These are phyloP conservation scores for Cygnus buccinator DNA, from an alignment of 2,113 vertebrate genomes.

Conservation along the genomic window DNA sequence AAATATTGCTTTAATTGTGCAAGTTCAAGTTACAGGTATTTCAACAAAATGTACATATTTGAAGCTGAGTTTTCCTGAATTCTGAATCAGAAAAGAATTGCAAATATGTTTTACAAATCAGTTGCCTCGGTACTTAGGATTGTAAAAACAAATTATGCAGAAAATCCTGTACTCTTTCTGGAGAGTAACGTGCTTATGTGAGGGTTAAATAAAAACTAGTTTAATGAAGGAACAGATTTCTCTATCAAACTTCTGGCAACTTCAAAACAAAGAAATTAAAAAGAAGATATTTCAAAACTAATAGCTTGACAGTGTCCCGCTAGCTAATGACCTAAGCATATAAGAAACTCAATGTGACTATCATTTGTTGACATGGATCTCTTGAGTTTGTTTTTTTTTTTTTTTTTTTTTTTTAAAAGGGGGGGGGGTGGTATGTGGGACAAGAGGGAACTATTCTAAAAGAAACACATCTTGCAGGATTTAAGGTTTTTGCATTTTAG, in stretches of 20 bases:
- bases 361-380: background rate
- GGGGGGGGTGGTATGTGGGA: background rate
- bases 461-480: background rate
- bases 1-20: background rate
- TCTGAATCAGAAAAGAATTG: background rate
- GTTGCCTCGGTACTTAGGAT: background rate
- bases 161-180: background rate
- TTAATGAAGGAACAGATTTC: background rate
- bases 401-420: background rate
- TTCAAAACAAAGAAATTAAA: background rate
- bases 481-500: background rate
- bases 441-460: background rate
- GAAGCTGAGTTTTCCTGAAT: background rate
- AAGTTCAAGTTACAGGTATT: background rate
- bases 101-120: background rate
- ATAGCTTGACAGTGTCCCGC: background rate
- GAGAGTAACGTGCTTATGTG: background rate
- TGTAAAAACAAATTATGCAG: background rate
- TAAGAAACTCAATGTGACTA: background rate
- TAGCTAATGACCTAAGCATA: background rate
- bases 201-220: background rate
- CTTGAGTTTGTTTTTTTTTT: background rate
- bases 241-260: background rate
- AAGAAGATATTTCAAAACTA: background rate
- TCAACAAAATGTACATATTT: background rate